A percentile compares a stretch with the other conserved stretches of the same genome.
Conservation (phyloP, 2,113 vertebrate genomes). For the Octodon degus region DNA sequence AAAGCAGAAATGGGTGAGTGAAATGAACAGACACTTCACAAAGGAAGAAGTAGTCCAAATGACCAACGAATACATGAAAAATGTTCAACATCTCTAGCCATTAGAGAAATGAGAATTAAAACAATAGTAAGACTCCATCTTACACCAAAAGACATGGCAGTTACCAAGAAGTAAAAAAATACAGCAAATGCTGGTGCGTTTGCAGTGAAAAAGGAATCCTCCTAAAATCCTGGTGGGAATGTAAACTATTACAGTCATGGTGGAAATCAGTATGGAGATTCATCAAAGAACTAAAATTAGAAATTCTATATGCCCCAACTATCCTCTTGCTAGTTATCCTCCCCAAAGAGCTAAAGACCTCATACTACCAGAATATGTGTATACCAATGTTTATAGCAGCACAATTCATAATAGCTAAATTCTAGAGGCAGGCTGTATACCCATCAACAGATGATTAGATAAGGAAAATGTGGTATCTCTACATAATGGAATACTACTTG, state of each 20-base stretch:
- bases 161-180: neutral
- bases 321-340: neutral
- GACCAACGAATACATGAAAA: neutral
- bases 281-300: neutral
- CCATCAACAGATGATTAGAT: neutral
- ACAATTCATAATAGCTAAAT: neutral
- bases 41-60: neutral
- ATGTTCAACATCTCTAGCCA: neutral
- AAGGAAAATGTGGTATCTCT: neutral
- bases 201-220: neutral
- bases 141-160: neutral
- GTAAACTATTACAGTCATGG: neutral
- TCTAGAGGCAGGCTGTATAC: neutral
- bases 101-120: neutral
- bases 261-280: neutral
- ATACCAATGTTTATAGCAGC: neutral
- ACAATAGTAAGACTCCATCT: neutral
- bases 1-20: neutral
- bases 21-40: neutral
- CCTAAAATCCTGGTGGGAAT: neutral
- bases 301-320: neutral
- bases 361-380: neutral
- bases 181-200: neutral
- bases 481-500: neutral
- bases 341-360: neutral